A percentile compares a stretch with the other conserved stretches of the same genome.
phyloP scores from a whole-genome alignment of 2,797 vertebrate species.

The Pseudomugil gertrudae region DNA sequence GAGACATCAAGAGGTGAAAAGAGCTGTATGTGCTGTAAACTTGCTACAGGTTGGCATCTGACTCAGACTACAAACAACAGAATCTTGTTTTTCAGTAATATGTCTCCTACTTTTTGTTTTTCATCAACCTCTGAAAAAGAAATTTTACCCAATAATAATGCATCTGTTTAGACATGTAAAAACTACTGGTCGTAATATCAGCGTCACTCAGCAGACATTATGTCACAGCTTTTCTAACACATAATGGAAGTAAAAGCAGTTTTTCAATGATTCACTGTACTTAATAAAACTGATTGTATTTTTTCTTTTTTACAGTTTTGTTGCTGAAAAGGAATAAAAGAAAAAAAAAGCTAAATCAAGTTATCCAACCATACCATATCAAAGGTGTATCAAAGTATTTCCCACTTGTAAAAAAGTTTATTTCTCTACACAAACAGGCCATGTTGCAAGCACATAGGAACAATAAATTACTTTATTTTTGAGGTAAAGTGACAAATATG shows the following conservation, averaged over 20 bases:
- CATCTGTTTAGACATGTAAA: not conserved
- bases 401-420: not conserved
- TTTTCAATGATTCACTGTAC: not conserved
- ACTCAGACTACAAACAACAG: not conserved
- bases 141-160: not conserved
- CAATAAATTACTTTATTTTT: not conserved
- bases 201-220: not conserved
- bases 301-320: not conserved
- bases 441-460: not conserved
- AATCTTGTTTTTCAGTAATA: not conserved
- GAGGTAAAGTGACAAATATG: not conserved
- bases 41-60: constrained; percentile 33
- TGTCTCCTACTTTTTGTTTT: not conserved
- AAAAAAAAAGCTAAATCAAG: not conserved
- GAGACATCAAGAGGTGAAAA: constrained; percentile 28
- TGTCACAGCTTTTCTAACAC: not conserved
- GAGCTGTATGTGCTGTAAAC: constrained; percentile 15
- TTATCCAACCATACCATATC: not conserved
- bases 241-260: not conserved
- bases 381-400: not conserved
- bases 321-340: not conserved
- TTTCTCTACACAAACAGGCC: not conserved
- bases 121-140: not conserved
- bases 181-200: too few relatives aligned
- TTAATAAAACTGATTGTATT: not conserved